A percentile compares a stretch with the other conserved stretches of the same genome.
Evolutionary conservation across 2,888 invertebrate species (phyloP).

Genomic region (Ochlodes sylvanus): DNA sequence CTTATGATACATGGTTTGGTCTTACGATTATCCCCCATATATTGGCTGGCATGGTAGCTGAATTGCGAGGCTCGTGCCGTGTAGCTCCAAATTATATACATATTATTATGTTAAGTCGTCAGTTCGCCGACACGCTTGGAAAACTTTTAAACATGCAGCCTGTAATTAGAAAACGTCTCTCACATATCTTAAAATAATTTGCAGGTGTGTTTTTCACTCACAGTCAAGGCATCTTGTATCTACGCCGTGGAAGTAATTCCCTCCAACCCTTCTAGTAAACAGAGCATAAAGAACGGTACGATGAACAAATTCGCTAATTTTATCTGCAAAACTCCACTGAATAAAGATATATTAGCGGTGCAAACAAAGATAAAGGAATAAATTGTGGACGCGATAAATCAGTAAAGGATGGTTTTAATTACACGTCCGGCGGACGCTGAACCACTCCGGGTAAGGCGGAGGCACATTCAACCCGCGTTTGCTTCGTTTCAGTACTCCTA

Average conservation of each 20-base stretch:
- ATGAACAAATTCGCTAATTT: constrained; percentile 80
- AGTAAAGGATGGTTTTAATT: constrained; percentile 83
- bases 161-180: background rate
- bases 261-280: constrained; percentile 69
- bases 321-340: constrained; percentile 67
- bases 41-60: no score
- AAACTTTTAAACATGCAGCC: background rate
- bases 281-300: constrained; percentile 52
- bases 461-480: constrained; percentile 44
- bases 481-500: background rate
- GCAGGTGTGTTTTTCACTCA: constrained; percentile 14
- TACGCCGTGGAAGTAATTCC: constrained; percentile 48
- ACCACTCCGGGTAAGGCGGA: constrained; percentile 51
- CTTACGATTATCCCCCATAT: no score
- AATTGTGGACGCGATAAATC: constrained; percentile 82
- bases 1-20: no score
- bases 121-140: background rate
- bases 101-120: no score
- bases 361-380: constrained; percentile 82
- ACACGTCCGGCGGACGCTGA: constrained; percentile 67
- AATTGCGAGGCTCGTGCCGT: no score
- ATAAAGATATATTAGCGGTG: constrained; percentile 84
- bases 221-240: constrained; percentile 22
- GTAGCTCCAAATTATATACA: no score
- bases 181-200: constrained; percentile 9